These are phyloP conservation scores for Trachelus iudaicus DNA, from an alignment of 2,888 invertebrate genomes.

Conservation along the genomic window DNA sequence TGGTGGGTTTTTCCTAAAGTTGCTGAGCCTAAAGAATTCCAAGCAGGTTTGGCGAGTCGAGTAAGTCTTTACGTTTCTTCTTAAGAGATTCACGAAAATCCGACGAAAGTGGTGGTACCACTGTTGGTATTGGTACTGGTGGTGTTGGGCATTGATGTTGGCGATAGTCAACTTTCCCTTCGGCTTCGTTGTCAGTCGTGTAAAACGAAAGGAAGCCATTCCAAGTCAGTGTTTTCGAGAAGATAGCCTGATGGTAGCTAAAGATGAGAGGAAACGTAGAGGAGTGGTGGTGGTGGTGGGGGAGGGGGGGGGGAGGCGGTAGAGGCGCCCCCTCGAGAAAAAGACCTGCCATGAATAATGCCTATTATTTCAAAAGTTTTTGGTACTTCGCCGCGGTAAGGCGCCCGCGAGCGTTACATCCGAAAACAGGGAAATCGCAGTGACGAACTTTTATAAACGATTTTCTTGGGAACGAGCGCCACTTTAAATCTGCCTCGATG, in stretches of 20 bases:
- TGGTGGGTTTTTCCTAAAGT: neutral
- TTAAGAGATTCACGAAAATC: neutral
- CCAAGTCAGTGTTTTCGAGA: neutral
- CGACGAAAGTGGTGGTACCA: neutral
- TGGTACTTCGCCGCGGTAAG: constrained; percentile 5
- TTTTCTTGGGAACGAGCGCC: neutral
- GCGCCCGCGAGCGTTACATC: neutral
- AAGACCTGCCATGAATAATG: constrained; percentile 16
- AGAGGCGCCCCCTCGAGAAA: neutral
- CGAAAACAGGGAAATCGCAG: neutral
- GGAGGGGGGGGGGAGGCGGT: neutral
- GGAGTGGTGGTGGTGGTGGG: neutral
- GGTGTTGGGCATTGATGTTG: neutral
- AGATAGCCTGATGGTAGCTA: neutral
- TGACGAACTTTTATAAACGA: neutral
- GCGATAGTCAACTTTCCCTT: neutral
- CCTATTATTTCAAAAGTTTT: constrained; percentile 19
- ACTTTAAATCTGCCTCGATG: neutral
- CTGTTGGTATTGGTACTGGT: neutral
- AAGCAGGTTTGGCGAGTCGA: neutral
- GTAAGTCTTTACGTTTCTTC: neutral
- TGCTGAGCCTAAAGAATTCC: neutral
- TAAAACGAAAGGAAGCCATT: neutral
- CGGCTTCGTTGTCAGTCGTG: neutral
- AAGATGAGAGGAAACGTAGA: neutral